Evolutionary conservation across 2,797 vertebrate genomes (phyloP).

Genomic region (Sebastes matsubarae): DNA sequence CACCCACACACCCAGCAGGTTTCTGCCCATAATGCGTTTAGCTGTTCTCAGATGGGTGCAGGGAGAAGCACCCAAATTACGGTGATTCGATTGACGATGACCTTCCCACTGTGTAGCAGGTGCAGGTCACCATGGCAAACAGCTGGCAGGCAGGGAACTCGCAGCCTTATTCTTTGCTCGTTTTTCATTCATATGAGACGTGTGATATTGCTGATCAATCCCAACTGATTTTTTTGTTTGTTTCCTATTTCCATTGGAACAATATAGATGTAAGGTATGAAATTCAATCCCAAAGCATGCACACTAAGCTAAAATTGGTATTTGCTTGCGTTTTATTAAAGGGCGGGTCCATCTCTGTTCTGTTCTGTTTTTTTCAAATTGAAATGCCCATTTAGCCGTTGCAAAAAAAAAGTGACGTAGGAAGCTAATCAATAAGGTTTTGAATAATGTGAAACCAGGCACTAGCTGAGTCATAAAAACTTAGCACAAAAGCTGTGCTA

Average conservation of each 20-base stretch:
- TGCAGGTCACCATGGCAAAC: conserved; percentile 57
- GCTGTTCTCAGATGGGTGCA: conserved; percentile 29
- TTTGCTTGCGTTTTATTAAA: background rate
- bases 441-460: no score
- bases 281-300: background rate
- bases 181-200: background rate
- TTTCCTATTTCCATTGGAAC: background rate
- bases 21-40: conserved; percentile 47
- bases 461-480: no score
- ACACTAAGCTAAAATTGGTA: background rate
- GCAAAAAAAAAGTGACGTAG: no score
- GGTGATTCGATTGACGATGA: conserved; percentile 59
- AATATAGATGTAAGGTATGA: background rate
- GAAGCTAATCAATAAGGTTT: no score
- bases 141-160: conserved; percentile 52
- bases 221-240: background rate
- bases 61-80: conserved; percentile 41
- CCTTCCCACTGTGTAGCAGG: conserved; percentile 59
- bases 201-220: background rate
- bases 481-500: no score
- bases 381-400: no score
- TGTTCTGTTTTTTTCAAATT: no score
- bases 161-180: background rate
- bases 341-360: no score
- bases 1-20: conserved; percentile 43